phyloP scores from a whole-genome alignment of 2,888 invertebrate species.

The Thymelicus sylvestris region DNA sequence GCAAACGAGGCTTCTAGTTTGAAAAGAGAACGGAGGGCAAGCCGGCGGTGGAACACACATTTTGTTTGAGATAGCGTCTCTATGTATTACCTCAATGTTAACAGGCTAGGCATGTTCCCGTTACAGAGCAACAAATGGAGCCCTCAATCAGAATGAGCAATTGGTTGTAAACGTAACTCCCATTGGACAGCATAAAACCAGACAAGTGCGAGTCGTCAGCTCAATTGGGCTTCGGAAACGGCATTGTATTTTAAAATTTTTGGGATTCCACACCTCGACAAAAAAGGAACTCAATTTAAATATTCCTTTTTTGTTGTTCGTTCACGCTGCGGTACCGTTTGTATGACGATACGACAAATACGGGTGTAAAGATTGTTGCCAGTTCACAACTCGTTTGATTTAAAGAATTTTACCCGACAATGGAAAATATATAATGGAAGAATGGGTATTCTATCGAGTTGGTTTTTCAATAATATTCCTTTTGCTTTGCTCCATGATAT shows the following conservation, averaged over 20 bases:
- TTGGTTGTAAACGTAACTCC: slow-evolving; percentile 73
- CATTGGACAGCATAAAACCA: slow-evolving; percentile 70
- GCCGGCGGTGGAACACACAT: too few relatives aligned
- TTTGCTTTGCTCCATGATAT: too few relatives aligned
- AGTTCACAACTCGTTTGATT: too few relatives aligned
- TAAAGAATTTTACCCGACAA: too few relatives aligned
- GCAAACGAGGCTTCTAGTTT: too few relatives aligned
- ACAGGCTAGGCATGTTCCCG: not conserved
- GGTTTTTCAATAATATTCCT: too few relatives aligned
- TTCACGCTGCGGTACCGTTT: not conserved
- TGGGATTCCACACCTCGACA: slow-evolving; percentile 6
- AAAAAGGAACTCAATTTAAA: slow-evolving; percentile 10
- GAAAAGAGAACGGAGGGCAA: too few relatives aligned
- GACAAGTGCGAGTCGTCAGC: slow-evolving; percentile 11
- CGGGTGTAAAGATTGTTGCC: not conserved
- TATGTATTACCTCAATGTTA: too few relatives aligned
- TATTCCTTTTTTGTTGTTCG: slow-evolving; percentile 7
- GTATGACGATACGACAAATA: not conserved
- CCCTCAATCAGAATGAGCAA: slow-evolving; percentile 59
- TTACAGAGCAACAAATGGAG: slow-evolving; percentile 8
- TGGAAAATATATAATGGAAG: too few relatives aligned
- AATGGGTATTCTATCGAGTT: too few relatives aligned
- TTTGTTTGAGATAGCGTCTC: too few relatives aligned
- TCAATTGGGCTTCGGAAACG: slow-evolving; percentile 9
- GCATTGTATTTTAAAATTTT: slow-evolving; percentile 4